These are phyloP conservation scores for Triplophysa siluroides DNA, from an alignment of 2,113 vertebrate species.

Conservation along the genomic window DNA sequence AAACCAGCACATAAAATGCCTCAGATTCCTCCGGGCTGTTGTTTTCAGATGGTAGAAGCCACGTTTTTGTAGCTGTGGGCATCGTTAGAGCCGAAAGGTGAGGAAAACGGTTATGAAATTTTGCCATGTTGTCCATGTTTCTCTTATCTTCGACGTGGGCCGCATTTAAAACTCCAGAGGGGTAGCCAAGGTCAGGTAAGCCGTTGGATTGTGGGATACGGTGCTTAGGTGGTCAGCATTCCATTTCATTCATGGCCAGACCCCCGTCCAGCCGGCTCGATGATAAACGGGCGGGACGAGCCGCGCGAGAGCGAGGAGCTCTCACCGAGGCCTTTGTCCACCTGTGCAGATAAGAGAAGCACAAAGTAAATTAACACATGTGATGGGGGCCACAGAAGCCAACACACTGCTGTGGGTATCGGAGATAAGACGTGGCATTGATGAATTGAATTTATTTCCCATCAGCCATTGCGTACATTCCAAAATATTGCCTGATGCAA, in stretches of 20 bases:
- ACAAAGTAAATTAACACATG: slow-evolving; percentile 73
- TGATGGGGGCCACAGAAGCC: slow-evolving; percentile 57
- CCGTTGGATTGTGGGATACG: slow-evolving; percentile 34
- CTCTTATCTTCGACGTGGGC: slow-evolving; percentile 23
- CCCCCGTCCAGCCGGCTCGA: slow-evolving; percentile 42
- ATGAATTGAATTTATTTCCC: slow-evolving; percentile 77
- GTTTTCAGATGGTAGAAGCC: not conserved
- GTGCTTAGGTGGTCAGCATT: slow-evolving; percentile 55
- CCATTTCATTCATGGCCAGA: slow-evolving; percentile 57
- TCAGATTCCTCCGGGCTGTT: not conserved
- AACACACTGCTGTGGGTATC: slow-evolving; percentile 63
- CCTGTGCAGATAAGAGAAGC: slow-evolving; percentile 70
- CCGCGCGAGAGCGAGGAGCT: slow-evolving; percentile 47
- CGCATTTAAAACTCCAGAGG: slow-evolving; percentile 10
- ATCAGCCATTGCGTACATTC: slow-evolving; percentile 68
- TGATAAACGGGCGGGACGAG: slow-evolving; percentile 65
- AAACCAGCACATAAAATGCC: not conserved
- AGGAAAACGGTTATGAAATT: slow-evolving; percentile 6
- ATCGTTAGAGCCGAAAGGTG: not conserved
- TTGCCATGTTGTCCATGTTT: slow-evolving; percentile 9
- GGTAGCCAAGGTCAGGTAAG: not conserved
- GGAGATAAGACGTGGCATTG: slow-evolving; percentile 74
- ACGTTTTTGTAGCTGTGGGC: not conserved
- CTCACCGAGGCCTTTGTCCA: slow-evolving; percentile 67
- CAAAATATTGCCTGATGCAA: slow-evolving; percentile 71